Percentiles rank a stretch among this genome's conserved stretches.
phyloP scores from a whole-genome alignment of 1,140 invertebrate genomes.

The Atta colombica region DNA sequence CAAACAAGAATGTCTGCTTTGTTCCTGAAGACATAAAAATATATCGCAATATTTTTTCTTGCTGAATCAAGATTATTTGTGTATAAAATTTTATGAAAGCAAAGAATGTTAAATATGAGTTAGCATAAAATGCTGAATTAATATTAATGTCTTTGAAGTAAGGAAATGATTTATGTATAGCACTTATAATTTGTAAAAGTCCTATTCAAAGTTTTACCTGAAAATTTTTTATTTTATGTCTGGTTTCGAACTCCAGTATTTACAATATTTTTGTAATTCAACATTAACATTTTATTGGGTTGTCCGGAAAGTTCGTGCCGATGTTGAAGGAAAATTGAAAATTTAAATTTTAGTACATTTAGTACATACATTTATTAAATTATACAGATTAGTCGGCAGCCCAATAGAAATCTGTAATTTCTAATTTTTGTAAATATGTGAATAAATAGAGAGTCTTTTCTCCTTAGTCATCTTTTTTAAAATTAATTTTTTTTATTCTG shows the following conservation, averaged over 20 bases:
- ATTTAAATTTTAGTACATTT: too few relatives aligned
- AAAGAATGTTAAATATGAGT: neutral
- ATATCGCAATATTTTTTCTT: neutral
- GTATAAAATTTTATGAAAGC: neutral
- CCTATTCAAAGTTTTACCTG: neutral
- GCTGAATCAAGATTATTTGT: neutral
- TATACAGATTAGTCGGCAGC: too few relatives aligned
- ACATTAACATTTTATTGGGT: neutral
- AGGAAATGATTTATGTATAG: neutral
- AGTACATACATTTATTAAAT: too few relatives aligned
- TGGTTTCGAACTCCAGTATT: neutral
- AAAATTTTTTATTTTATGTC: neutral
- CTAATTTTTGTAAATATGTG: neutral
- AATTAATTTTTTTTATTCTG: neutral
- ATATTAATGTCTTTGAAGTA: neutral
- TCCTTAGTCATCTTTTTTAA: neutral
- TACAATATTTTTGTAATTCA: neutral
- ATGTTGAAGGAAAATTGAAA: too few relatives aligned
- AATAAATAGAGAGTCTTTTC: neutral
- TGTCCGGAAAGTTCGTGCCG: too few relatives aligned
- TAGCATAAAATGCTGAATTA: neutral
- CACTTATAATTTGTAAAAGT: neutral
- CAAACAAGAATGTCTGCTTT: neutral
- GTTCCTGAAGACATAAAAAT: neutral
- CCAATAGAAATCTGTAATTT: neutral